Evolutionary conservation across 2,888 invertebrate species (phyloP).

Genomic region (Endotricha flammealis): DNA sequence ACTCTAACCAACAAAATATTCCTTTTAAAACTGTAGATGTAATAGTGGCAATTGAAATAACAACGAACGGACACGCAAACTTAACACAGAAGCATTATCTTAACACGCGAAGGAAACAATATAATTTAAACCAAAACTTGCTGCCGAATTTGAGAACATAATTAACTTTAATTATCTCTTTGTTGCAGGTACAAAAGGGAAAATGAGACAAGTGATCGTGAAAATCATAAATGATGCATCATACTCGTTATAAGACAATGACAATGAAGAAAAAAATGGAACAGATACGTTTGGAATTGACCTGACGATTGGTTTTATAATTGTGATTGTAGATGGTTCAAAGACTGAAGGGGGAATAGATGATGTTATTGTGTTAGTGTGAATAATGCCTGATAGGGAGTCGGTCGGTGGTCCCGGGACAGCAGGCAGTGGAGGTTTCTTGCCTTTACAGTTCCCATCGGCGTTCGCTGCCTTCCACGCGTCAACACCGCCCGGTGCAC

Average conservation of each 20-base stretch:
- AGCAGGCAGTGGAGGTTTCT: conserved; percentile 75
- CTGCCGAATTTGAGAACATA: conserved; percentile 40
- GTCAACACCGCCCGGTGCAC: conserved; percentile 78
- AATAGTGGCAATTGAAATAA: conserved; percentile 48
- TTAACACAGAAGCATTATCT: conserved; percentile 39
- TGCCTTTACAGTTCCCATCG: conserved; percentile 77
- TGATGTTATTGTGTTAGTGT: conserved; percentile 48
- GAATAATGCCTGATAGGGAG: conserved; percentile 76
- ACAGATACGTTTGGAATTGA: conserved; percentile 56
- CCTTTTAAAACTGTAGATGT: conserved; percentile 16
- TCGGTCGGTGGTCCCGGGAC: conserved; percentile 75
- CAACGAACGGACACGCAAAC: conserved; percentile 41
- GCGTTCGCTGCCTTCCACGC: conserved; percentile 81
- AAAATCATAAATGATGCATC: conserved; percentile 27
- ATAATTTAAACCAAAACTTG: conserved; percentile 35
- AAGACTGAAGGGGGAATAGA: conserved; percentile 30
- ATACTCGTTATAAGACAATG: conserved; percentile 42
- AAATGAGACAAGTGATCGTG: conserved; percentile 34
- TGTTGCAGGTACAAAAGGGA: conserved; percentile 56
- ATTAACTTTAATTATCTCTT: conserved; percentile 41
- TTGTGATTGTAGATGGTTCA: conserved; percentile 15
- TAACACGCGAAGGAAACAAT: conserved; percentile 29
- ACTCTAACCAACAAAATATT: no score
- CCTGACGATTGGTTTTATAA: conserved; percentile 43
- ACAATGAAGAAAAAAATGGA: conserved; percentile 45